phyloP scores from a whole-genome alignment of 2,888 invertebrate species.

The Idaea aversata region DNA sequence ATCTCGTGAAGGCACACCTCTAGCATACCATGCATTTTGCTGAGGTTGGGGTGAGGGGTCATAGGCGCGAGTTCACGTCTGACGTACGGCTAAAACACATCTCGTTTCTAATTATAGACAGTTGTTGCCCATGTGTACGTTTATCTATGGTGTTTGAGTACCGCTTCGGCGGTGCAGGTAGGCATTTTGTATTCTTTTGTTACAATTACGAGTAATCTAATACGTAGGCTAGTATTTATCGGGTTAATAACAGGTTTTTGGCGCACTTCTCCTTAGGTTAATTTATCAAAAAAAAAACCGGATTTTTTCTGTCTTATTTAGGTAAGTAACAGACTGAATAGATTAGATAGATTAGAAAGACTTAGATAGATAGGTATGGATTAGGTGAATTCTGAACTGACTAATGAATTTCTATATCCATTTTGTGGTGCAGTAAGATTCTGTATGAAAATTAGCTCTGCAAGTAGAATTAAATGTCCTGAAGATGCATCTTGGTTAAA shows the following conservation, averaged over 20 bases:
- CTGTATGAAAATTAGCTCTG: not conserved
- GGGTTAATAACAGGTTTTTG: not conserved
- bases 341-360: no score
- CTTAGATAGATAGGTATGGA: no score
- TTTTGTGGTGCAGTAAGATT: no score
- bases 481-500: not conserved
- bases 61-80: slow-evolving; percentile 44
- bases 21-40: slow-evolving; percentile 26
- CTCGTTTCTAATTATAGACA: slow-evolving; percentile 59
- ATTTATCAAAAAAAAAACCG: not conserved
- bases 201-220: not conserved
- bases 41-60: slow-evolving; percentile 36
- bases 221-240: not conserved
- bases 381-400: no score
- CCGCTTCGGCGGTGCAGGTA: not conserved
- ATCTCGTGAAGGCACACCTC: slow-evolving; percentile 13
- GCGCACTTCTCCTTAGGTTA: not conserved
- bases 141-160: not conserved
- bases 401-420: no score
- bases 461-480: not conserved
- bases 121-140: slow-evolving; percentile 31
- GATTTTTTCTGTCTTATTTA: not conserved
- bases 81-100: slow-evolving; percentile 43
- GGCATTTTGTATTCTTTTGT: not conserved
- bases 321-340: not conserved